Percentiles rank a stretch among this genome's conserved stretches.
phyloP scores from a whole-genome alignment of 92 coral and sea anemone genomes.

The Chrysogorgia sp. region DNA sequence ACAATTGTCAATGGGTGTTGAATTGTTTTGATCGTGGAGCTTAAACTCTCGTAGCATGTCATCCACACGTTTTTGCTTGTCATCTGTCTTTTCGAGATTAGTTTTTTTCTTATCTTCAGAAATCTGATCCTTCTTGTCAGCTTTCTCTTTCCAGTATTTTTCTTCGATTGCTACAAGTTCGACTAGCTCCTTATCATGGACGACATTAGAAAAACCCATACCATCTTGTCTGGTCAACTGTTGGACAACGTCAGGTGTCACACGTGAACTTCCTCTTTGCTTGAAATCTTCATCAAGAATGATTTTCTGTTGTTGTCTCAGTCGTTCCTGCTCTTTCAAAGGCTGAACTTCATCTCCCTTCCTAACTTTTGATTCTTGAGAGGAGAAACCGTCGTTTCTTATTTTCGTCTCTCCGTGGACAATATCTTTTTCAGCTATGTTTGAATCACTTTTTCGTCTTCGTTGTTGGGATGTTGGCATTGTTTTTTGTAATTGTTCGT shows the following conservation, averaged over 20 bases:
- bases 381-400: background rate
- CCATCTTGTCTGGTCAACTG: constrained; percentile 4
- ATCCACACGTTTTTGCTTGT: constrained; percentile 27
- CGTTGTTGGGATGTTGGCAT: constrained; percentile 21
- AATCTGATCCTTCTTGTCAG: constrained; percentile 2
- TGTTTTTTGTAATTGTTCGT: constrained; percentile 7
- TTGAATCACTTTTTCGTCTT: background rate
- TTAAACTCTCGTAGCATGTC: constrained; percentile 39
- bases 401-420: background rate
- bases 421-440: background rate
- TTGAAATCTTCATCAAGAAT: constrained; percentile 31
- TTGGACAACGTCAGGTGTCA: background rate
- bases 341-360: background rate
- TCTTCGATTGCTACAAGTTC: constrained; percentile 40
- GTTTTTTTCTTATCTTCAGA: background rate
- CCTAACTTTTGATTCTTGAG: background rate
- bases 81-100: background rate
- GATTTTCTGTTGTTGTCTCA: constrained; percentile 9
- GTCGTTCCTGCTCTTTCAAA: constrained; percentile 5
- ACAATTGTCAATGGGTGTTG: constrained; percentile 3
- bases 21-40: background rate
- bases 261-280: background rate
- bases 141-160: constrained; percentile 42
- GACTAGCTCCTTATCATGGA: constrained; percentile 16
- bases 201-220: background rate